These are phyloP conservation scores for Plemyria rubiginata DNA, from an alignment of 2,888 invertebrate genomes.

Conservation along the genomic window DNA sequence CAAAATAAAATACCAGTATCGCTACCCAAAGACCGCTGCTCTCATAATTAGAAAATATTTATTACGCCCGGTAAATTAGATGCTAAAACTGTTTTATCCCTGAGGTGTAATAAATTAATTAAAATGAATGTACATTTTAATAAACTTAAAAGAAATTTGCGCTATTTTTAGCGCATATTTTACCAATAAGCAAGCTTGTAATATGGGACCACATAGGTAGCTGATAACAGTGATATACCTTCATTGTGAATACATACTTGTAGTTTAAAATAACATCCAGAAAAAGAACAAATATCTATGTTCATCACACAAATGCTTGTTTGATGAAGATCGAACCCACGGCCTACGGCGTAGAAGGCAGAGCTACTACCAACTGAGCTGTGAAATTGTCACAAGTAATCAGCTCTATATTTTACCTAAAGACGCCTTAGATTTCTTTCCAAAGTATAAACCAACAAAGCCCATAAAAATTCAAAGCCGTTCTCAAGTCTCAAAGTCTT, in stretches of 20 bases:
- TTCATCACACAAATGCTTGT: too few relatives aligned
- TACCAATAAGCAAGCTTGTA: too few relatives aligned
- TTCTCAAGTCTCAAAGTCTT: slow-evolving; percentile 26
- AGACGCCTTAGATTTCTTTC: neutral
- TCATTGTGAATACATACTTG: too few relatives aligned
- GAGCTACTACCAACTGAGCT: too few relatives aligned
- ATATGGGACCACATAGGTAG: too few relatives aligned
- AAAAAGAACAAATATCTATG: too few relatives aligned
- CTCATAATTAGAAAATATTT: neutral
- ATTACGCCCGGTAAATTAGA: neutral
- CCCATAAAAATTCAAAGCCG: slow-evolving; percentile 24
- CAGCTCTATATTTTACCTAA: neutral
- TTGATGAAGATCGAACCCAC: too few relatives aligned
- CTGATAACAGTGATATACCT: too few relatives aligned
- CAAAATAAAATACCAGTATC: neutral
- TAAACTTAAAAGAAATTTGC: neutral
- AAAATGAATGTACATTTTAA: neutral
- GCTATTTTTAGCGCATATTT: neutral
- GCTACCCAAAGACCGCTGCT: neutral
- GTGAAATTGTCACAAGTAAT: too few relatives aligned
- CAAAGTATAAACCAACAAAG: neutral
- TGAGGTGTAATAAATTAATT: neutral
- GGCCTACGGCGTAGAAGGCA: too few relatives aligned
- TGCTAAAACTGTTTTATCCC: neutral
- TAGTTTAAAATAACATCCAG: too few relatives aligned